Evolutionary conservation across 2,888 invertebrate species (phyloP).

Genomic region (Eupelmus urozonus): DNA sequence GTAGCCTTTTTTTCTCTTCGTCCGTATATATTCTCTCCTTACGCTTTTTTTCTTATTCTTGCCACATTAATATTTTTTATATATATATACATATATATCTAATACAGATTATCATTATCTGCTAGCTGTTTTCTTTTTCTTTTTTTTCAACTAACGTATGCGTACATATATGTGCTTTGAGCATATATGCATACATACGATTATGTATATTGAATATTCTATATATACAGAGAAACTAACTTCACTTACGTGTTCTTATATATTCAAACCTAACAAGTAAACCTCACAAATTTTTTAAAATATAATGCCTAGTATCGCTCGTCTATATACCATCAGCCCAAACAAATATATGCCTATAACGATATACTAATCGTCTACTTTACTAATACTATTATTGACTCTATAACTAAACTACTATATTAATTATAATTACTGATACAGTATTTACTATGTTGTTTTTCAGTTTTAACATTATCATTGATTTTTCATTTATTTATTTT

Average conservation of each 20-base stretch:
- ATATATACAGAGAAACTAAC: conserved; percentile 55
- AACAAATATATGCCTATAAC: conserved; percentile 52
- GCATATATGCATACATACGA: conserved; percentile 48
- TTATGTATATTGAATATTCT: conserved; percentile 30
- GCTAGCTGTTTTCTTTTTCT: conserved; percentile 47
- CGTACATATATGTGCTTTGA: conserved; percentile 56
- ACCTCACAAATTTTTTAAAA: conserved; percentile 56
- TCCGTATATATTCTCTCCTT: conserved; percentile 60
- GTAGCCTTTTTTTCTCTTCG: conserved; percentile 71
- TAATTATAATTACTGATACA: conserved; percentile 43
- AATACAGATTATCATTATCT: conserved; percentile 45
- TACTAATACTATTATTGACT: conserved; percentile 59
- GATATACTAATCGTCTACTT: conserved; percentile 53
- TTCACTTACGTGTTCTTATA: conserved; percentile 54
- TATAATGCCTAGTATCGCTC: conserved; percentile 56
- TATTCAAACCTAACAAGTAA: conserved; percentile 59
- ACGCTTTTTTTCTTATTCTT: conserved; percentile 57
- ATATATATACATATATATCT: conserved; percentile 57
- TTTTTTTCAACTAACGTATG: conserved; percentile 23
- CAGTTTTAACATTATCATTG: conserved; percentile 17
- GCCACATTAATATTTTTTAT: conserved; percentile 56
- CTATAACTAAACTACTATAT: conserved; percentile 58
- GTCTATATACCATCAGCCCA: conserved; percentile 51
- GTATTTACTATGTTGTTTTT: conserved; percentile 24
- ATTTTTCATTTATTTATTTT: conserved; percentile 10